Evolutionary conservation across 2,888 invertebrate genomes (phyloP).

Genomic region (Sisyra terminalis): DNA sequence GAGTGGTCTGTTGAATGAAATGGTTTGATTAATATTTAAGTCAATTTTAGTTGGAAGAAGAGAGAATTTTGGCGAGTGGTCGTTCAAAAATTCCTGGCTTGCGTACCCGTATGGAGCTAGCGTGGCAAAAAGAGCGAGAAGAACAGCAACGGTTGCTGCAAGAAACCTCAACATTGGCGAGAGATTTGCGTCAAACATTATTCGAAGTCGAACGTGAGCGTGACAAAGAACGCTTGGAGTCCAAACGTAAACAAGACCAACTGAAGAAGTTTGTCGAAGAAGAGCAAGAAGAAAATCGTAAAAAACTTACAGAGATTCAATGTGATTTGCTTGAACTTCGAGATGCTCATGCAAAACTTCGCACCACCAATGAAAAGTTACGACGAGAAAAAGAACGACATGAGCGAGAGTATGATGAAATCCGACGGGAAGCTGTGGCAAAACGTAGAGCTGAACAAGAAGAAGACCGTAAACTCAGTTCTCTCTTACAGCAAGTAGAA

Average conservation of each 20-base stretch:
- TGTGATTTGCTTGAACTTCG: conserved; percentile 75
- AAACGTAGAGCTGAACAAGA: conserved; percentile 37
- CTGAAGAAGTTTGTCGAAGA: conserved; percentile 71
- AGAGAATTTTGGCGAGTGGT: conserved; percentile 65
- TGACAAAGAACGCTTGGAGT: conserved; percentile 75
- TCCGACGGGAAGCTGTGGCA: conserved; percentile 29
- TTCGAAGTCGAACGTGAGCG: conserved; percentile 82
- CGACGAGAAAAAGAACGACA: conserved; percentile 73
- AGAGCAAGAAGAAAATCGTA: conserved; percentile 76
- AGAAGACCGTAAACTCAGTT: conserved; percentile 56
- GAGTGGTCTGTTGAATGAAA: conserved; percentile 13
- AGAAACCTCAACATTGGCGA: conserved; percentile 77
- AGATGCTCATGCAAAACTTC: conserved; percentile 80
- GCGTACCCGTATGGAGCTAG: conserved; percentile 74
- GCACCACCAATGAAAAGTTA: conserved; percentile 81
- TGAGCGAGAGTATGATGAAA: conserved; percentile 60
- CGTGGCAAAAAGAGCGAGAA: conserved; percentile 88
- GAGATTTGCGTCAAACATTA: conserved; percentile 73
- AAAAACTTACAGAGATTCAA: conserved; percentile 67
- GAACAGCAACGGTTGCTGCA: conserved; percentile 80
- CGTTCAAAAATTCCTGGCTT: conserved; percentile 73
- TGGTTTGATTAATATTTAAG: not conserved
- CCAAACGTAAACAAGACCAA: conserved; percentile 71
- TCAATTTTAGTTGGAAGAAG: conserved; percentile 58
- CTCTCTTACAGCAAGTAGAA: conserved; percentile 61